Evolutionary conservation across 2,888 invertebrate species (phyloP).

Genomic region (Abrostola tripartita): DNA sequence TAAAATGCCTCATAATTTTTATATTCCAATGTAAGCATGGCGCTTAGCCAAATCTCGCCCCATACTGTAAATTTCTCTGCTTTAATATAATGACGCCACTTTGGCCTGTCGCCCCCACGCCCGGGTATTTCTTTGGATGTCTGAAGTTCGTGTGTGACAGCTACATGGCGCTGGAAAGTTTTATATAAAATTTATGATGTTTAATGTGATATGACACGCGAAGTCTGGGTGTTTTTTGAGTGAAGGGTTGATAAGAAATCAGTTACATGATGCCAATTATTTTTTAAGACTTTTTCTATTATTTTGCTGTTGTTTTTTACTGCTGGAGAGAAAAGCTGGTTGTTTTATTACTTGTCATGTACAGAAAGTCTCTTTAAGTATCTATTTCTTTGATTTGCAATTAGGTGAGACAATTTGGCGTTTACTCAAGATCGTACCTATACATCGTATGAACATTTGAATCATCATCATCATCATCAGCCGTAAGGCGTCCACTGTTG

Average conservation of each 20-base stretch:
- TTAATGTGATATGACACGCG: slow-evolving; percentile 14
- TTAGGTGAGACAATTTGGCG: too few species aligned
- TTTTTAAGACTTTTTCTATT: not conserved
- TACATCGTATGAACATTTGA: too few species aligned
- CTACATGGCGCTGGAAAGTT: slow-evolving; percentile 15
- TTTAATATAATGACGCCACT: slow-evolving; percentile 34
- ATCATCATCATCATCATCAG: too few species aligned
- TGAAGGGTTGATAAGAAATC: not conserved
- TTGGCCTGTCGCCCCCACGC: slow-evolving; percentile 27
- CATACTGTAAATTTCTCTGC: slow-evolving; percentile 25
- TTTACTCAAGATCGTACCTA: too few species aligned
- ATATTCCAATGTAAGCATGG: slow-evolving; percentile 19
- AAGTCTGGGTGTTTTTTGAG: slow-evolving; percentile 3
- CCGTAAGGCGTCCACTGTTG: too few species aligned
- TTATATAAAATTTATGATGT: slow-evolving; percentile 14
- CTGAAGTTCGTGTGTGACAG: slow-evolving; percentile 29
- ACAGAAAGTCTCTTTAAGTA: too few species aligned
- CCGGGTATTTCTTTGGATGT: slow-evolving; percentile 27
- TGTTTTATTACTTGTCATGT: not conserved
- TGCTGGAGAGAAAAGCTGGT: not conserved
- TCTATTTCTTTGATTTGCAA: too few species aligned
- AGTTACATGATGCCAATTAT: not conserved
- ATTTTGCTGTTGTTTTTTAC: not conserved
- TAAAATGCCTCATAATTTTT: slow-evolving; percentile 8
- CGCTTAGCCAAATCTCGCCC: slow-evolving; percentile 29